Conservation (phyloP, 2,888 invertebrate species). For the Eristalis intricaria region DNA sequence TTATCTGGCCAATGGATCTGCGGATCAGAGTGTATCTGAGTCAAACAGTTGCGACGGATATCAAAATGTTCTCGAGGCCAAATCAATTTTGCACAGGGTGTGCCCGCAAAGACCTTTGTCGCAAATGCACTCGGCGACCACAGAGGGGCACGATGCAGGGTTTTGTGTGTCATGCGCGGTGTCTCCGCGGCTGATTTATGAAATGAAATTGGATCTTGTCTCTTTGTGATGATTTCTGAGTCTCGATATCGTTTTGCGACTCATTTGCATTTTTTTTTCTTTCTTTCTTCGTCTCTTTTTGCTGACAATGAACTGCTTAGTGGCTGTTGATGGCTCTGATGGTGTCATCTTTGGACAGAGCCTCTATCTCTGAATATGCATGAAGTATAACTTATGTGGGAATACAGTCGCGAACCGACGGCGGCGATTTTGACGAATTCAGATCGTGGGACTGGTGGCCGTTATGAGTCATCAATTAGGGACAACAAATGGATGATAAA, state of each 20-base stretch:
- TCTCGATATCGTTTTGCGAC: not conserved
- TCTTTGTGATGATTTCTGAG: not conserved
- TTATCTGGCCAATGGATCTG: not conserved
- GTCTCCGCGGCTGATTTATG: not conserved
- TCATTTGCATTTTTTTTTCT: not conserved
- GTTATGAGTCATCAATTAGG: not conserved
- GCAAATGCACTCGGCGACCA: not conserved
- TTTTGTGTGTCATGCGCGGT: not conserved
- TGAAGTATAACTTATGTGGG: not conserved
- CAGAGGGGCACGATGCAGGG: not conserved
- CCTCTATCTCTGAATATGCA: not conserved
- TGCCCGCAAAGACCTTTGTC: not conserved
- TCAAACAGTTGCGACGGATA: not conserved
- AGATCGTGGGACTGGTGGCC: not conserved
- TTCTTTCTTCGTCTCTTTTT: not conserved
- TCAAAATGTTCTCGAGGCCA: slow-evolving; percentile 30
- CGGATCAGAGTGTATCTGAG: not conserved
- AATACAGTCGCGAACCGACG: not conserved
- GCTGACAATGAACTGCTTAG: not conserved
- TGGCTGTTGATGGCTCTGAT: not conserved
- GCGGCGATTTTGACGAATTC: not conserved
- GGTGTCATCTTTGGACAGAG: not conserved
- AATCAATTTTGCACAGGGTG: slow-evolving; percentile 24
- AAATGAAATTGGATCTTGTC: too few relatives aligned
- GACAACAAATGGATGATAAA: not conserved